Percentiles rank a stretch among this genome's conserved stretches.
These are phyloP conservation scores for Neotoxoptera formosana DNA, from an alignment of 1,140 invertebrate genomes.

Conservation along the genomic window DNA sequence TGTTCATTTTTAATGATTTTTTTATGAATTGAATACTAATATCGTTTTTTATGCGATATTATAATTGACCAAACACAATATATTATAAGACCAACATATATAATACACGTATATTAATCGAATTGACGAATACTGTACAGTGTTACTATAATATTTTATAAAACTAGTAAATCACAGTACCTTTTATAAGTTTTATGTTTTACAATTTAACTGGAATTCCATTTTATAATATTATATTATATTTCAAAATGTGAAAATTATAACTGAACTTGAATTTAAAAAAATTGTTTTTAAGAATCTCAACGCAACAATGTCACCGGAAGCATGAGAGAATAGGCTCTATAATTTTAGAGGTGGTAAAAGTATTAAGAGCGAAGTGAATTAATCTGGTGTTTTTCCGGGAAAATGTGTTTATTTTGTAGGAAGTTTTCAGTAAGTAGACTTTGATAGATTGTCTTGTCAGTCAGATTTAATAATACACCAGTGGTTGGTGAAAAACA, in stretches of 20 bases:
- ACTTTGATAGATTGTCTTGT: constrained; percentile 57
- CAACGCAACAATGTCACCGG: neutral
- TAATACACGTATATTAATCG: neutral
- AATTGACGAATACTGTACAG: too few relatives aligned
- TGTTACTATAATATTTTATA: neutral
- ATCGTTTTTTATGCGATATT: neutral
- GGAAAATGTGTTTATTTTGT: constrained; percentile 46
- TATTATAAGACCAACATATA: neutral
- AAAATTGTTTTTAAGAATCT: neutral
- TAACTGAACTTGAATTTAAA: neutral
- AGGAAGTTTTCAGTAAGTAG: constrained; percentile 49
- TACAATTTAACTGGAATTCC: neutral
- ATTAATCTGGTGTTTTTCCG: constrained; percentile 57
- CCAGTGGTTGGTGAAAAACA: constrained; percentile 39
- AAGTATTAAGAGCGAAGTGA: constrained; percentile 32
- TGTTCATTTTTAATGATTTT: neutral
- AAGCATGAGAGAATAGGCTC: neutral
- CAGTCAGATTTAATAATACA: constrained; percentile 52
- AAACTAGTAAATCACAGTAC: neutral
- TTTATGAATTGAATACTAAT: neutral
- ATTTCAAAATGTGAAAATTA: neutral
- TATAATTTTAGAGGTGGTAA: constrained; percentile 19
- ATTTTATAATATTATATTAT: neutral
- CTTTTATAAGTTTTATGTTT: neutral
- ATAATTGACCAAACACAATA: neutral